phyloP scores from a whole-genome alignment of 2,797 vertebrate species.

The Arctocebus calabarensis region DNA sequence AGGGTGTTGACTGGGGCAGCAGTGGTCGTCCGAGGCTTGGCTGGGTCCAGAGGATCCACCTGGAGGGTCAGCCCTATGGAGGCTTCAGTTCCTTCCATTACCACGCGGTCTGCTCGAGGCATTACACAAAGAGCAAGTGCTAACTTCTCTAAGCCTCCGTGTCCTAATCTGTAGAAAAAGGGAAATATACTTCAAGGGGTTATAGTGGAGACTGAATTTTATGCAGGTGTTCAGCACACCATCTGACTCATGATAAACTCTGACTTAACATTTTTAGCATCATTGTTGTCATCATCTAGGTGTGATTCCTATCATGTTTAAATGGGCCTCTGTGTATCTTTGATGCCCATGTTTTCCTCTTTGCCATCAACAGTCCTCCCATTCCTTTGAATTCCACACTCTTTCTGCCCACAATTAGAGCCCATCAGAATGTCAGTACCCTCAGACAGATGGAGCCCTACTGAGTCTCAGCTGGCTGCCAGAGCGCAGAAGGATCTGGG shows the following conservation, averaged over 20 bases:
- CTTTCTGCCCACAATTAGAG: not conserved
- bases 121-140: not conserved
- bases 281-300: not conserved
- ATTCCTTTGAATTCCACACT: not conserved
- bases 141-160: not conserved
- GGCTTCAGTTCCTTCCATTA: not conserved
- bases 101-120: fast-evolving
- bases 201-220: not conserved
- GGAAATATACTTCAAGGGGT: not conserved
- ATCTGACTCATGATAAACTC: not conserved
- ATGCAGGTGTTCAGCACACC: not conserved
- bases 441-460: not conserved
- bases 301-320: not conserved
- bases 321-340: not conserved
- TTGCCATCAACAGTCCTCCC: not conserved
- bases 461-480: not conserved
- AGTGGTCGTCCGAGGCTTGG: not conserved
- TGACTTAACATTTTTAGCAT: not conserved
- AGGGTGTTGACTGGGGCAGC: not conserved
- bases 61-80: not conserved
- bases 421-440: not conserved
- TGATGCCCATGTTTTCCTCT: not conserved
- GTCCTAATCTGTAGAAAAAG: not conserved
- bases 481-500: not conserved
- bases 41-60: not conserved